A percentile compares a stretch with the other conserved stretches of the same genome.
Conservation (phyloP, 2,113 vertebrate species). For the Cryptomyrus ogoouensis region DNA sequence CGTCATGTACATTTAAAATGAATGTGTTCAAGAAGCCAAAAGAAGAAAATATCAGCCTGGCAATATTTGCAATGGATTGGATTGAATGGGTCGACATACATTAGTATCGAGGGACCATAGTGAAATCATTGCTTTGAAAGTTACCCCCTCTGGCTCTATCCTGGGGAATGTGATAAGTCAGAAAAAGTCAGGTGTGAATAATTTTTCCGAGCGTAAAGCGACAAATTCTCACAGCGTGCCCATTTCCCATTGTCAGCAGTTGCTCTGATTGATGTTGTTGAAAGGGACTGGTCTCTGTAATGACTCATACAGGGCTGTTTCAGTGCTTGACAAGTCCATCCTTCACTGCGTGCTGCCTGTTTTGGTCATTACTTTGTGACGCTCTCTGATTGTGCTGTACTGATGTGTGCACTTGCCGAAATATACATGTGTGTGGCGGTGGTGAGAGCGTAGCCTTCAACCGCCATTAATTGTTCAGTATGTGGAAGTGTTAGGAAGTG, state of each 20-base stretch:
- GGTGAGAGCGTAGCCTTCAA: neutral
- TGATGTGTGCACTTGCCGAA: neutral
- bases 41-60: neutral
- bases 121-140: neutral
- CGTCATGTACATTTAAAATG: neutral
- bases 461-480: too few relatives aligned
- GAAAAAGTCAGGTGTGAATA: neutral
- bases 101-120: neutral
- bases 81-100: neutral
- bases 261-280: slow-evolving; percentile 61
- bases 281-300: slow-evolving; percentile 58
- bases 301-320: slow-evolving; percentile 34
- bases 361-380: neutral
- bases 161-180: neutral
- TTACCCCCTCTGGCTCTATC: neutral
- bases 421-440: neutral
- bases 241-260: slow-evolving; percentile 36
- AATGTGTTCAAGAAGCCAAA: neutral
- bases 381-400: neutral
- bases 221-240: neutral
- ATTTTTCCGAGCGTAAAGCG: too few relatives aligned
- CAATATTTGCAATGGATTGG: neutral
- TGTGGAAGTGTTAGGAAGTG: neutral
- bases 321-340: neutral
- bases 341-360: neutral